A percentile compares a stretch with the other conserved stretches of the same genome.
These are phyloP conservation scores for Rhamnusium bicolor DNA, from an alignment of 2,888 invertebrate species.

Conservation along the genomic window DNA sequence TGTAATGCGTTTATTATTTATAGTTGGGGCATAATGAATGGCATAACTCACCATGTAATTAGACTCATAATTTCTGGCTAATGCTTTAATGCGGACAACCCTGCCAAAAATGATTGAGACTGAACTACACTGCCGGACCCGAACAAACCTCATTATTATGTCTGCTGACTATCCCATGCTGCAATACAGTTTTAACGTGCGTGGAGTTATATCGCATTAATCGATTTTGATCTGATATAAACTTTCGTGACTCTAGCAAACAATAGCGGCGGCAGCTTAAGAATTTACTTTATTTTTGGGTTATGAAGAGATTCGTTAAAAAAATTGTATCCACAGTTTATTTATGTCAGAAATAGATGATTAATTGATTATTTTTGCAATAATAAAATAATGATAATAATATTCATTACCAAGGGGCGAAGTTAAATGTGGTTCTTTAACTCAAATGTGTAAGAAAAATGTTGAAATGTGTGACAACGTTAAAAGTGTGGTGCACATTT, in stretches of 20 bases:
- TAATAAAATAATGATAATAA: too few species aligned
- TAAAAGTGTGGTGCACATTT: too few species aligned
- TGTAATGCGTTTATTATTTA: constrained; percentile 71
- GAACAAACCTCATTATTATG: constrained; percentile 53
- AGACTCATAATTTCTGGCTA: constrained; percentile 71
- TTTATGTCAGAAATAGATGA: too few species aligned
- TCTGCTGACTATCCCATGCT: background rate
- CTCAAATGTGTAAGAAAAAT: too few species aligned
- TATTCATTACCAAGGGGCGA: too few species aligned
- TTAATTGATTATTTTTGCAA: too few species aligned
- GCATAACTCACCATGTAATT: constrained; percentile 71
- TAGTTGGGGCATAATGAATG: constrained; percentile 68
- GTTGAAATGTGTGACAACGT: too few species aligned
- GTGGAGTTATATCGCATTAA: background rate
- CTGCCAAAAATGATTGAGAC: constrained; percentile 69
- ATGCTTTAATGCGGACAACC: constrained; percentile 68
- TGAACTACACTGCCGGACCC: constrained; percentile 47
- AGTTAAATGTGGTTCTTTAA: too few species aligned
- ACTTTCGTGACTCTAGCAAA: background rate
- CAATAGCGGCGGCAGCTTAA: background rate
- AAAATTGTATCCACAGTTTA: too few species aligned
- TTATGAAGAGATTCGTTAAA: too few species aligned
- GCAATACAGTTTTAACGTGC: background rate
- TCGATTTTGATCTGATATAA: background rate
- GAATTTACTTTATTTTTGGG: too few species aligned